Evolutionary conservation across 2,113 vertebrate genomes (phyloP).

Genomic region (Pogona vitticeps): DNA sequence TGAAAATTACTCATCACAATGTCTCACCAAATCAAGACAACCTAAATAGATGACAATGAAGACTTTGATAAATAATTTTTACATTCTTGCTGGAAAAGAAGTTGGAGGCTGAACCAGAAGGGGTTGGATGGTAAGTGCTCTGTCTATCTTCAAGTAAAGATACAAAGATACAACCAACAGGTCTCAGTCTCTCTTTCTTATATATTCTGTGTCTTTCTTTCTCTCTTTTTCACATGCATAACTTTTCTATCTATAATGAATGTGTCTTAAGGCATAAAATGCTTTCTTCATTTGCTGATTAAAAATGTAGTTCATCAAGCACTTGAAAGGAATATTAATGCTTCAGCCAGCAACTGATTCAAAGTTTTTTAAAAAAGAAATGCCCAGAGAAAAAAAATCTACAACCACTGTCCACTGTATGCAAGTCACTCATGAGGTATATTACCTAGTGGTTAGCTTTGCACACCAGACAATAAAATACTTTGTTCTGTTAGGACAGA

Average conservation of each 20-base stretch:
- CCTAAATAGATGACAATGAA: too few relatives aligned
- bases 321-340: slow-evolving; percentile 18
- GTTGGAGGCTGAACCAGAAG: not conserved
- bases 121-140: too few relatives aligned
- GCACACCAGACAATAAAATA: not conserved
- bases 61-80: too few relatives aligned
- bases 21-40: too few relatives aligned
- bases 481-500: not conserved
- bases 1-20: too few relatives aligned
- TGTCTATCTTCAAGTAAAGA: not conserved
- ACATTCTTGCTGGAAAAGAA: not conserved
- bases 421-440: not conserved
- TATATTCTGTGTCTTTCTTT: slow-evolving; percentile 19
- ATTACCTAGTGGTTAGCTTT: not conserved
- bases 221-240: not conserved
- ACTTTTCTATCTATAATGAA: slow-evolving; percentile 41
- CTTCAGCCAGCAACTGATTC: slow-evolving; percentile 47
- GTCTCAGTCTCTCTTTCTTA: not conserved
- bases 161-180: too few relatives aligned
- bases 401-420: not conserved
- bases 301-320: slow-evolving; percentile 51
- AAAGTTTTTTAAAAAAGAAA: slow-evolving; percentile 41
- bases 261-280: slow-evolving; percentile 48
- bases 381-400: slow-evolving; percentile 40
- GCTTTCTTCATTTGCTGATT: slow-evolving; percentile 50